Evolutionary conservation across 2,113 vertebrate genomes (phyloP).

Genomic region (Bambusicola thoracicus): DNA sequence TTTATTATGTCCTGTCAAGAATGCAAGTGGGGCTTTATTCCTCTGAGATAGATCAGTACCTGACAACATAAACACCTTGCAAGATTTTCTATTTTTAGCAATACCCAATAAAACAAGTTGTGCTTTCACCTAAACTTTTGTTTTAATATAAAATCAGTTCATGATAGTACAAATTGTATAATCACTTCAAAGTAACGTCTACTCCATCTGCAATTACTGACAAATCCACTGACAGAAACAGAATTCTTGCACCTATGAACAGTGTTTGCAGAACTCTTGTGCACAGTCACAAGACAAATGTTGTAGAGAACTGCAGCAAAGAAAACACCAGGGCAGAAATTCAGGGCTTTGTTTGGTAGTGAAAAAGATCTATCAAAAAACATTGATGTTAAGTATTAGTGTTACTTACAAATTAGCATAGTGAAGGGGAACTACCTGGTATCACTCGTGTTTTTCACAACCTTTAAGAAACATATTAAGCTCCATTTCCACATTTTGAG

Average conservation of each 20-base stretch:
- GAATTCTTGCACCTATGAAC: not conserved
- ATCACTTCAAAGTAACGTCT: constrained; percentile 55
- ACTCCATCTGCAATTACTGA: constrained; percentile 38
- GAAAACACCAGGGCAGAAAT: not conserved
- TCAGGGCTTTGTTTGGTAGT: not conserved
- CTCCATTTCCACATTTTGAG: not conserved
- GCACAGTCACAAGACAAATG: not conserved
- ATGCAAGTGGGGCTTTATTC: constrained; percentile 73
- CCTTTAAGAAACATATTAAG: not conserved
- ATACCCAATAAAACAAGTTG: constrained; percentile 29
- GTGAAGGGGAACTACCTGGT: not conserved
- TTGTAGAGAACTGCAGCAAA: not conserved
- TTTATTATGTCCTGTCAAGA: constrained; percentile 71
- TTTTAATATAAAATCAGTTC: constrained; percentile 71
- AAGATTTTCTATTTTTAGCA: constrained; percentile 65
- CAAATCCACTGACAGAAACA: constrained; percentile 26
- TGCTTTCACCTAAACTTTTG: constrained; percentile 31
- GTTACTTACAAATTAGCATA: not conserved
- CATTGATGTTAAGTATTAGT: not conserved
- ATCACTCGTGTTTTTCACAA: not conserved
- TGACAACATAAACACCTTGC: constrained; percentile 44
- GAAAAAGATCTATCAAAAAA: not conserved
- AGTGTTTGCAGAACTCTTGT: not conserved
- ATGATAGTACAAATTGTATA: constrained; percentile 38
- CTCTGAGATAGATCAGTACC: constrained; percentile 30